phyloP scores from a whole-genome alignment of 1,140 invertebrate genomes.

The Macrobrachium rosenbergii region DNA sequence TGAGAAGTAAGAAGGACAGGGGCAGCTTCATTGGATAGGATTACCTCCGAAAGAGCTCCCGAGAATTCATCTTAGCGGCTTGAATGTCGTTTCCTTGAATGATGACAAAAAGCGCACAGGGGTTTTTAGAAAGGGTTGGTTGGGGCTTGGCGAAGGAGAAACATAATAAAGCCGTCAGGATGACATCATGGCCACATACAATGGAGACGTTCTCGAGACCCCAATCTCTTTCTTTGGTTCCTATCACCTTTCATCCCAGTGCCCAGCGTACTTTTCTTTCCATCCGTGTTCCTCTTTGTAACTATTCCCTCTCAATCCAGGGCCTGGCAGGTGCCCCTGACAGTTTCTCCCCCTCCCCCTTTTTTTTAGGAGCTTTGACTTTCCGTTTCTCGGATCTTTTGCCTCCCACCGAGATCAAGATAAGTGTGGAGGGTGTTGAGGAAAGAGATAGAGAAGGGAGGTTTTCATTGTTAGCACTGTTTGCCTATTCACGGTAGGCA shows the following conservation, averaged over 20 bases:
- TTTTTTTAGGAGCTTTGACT: neutral
- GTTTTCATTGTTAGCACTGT: neutral
- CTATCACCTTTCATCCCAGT: neutral
- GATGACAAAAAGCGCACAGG: no score
- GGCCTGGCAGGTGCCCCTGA: neutral
- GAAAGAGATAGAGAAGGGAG: no score
- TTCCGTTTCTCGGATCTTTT: constrained; percentile 3
- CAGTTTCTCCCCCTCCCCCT: neutral
- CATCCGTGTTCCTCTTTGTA: neutral
- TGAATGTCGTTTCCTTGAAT: no score
- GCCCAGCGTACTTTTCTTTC: neutral
- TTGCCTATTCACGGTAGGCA: neutral
- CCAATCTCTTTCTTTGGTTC: neutral
- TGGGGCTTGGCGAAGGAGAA: no score
- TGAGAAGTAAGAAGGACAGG: neutral
- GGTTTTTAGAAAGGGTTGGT: no score
- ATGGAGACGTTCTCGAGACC: neutral
- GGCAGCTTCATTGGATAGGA: neutral
- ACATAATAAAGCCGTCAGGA: constrained; percentile 44
- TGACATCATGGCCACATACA: constrained; percentile 29
- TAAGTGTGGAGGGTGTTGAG: neutral
- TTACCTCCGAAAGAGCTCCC: no score
- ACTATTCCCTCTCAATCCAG: neutral
- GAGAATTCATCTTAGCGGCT: no score
- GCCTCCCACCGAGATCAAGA: constrained; percentile 2